Percentiles rank a stretch among this genome's conserved stretches.
Conservation (phyloP, 2,888 invertebrate species). For the Pachycephus smyrnensis region DNA sequence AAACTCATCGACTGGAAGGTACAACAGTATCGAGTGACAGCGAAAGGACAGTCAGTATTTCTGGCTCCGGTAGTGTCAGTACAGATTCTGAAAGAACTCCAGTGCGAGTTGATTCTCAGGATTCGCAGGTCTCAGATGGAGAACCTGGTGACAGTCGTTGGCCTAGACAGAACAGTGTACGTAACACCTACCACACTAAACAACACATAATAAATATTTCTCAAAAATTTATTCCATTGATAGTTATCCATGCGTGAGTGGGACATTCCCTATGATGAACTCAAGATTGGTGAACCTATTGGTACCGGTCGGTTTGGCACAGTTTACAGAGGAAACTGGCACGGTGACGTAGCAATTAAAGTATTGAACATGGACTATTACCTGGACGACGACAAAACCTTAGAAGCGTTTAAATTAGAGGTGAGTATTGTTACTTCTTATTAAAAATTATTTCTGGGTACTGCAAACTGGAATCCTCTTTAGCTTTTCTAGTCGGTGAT, state of each 20-base stretch:
- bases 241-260: conserved; percentile 93
- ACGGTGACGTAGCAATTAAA: conserved; percentile 98
- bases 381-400: conserved; percentile 85
- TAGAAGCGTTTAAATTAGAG: conserved; percentile 96
- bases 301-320: conserved; percentile 95
- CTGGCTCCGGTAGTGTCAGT: conserved; percentile 78
- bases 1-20: conserved; percentile 70
- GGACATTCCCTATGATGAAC: conserved; percentile 98
- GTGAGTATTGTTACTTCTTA: conserved; percentile 64
- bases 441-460: conserved; percentile 1
- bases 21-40: conserved; percentile 75
- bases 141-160: conserved; percentile 72
- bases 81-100: conserved; percentile 88
- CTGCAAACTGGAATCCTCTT: not conserved
- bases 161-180: conserved; percentile 86
- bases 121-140: conserved; percentile 79
- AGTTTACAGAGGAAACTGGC: conserved; percentile 96
- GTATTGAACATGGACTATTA: conserved; percentile 92
- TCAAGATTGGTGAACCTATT: conserved; percentile 87
- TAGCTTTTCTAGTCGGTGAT: not conserved
- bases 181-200: conserved; percentile 51
- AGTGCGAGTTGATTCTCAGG: conserved; percentile 85
- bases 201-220: conserved; percentile 19
- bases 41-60: conserved; percentile 78
- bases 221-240: conserved; percentile 34